Percentiles rank a stretch among this genome's conserved stretches.
Evolutionary conservation across 2,113 vertebrate species (phyloP).

Genomic region (Elachura formosa): DNA sequence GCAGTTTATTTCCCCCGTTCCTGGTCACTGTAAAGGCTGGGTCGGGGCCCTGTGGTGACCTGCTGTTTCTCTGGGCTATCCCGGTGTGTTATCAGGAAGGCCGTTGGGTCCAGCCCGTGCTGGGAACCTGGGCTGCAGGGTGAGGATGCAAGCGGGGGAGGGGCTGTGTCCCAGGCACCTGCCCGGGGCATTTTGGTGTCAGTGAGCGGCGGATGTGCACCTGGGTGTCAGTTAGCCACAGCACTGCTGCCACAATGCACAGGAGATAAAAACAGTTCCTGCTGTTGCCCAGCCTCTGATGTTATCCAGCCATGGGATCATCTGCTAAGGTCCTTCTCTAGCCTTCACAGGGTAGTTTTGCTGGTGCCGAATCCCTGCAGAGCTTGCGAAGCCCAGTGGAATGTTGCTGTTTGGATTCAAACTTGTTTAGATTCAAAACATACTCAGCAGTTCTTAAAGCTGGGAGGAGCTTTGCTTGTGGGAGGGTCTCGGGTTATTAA

Average conservation of each 20-base stretch:
- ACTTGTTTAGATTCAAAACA: neutral
- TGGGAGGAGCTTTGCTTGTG: neutral
- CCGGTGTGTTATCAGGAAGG: neutral
- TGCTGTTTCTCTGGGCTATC: neutral
- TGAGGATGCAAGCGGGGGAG: neutral
- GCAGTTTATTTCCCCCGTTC: neutral
- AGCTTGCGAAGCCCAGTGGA: neutral
- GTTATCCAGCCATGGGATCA: neutral
- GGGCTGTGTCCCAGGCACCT: neutral
- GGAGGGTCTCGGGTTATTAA: neutral
- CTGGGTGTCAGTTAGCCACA: neutral
- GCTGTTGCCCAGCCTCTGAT: neutral
- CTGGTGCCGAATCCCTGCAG: neutral
- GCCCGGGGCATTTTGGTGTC: neutral
- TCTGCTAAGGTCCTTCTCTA: neutral
- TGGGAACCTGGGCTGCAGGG: neutral
- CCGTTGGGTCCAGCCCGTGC: neutral
- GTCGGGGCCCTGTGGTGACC: rapidly evolving
- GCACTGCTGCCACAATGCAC: neutral
- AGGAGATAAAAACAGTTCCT: neutral
- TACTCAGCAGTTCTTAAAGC: neutral
- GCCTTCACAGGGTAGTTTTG: neutral
- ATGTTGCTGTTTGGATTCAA: neutral
- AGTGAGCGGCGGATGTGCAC: neutral
- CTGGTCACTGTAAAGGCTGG: neutral